Evolutionary conservation across 2,888 invertebrate genomes (phyloP).

Genomic region (Endotricha flammealis): DNA sequence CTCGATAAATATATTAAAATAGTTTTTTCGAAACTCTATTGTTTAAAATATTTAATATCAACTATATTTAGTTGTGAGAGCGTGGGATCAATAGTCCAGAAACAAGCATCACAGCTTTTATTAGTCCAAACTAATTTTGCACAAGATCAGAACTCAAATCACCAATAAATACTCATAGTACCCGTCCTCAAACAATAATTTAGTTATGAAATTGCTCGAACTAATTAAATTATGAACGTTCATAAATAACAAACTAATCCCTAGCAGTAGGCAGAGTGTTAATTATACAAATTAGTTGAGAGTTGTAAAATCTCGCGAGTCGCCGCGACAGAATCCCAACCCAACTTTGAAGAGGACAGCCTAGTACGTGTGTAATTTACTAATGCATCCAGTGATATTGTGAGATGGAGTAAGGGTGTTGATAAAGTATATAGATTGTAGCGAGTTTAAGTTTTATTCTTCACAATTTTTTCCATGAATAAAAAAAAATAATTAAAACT

Average conservation of each 20-base stretch:
- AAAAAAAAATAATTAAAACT: no score
- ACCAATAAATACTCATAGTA: background rate
- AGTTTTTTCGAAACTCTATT: no score
- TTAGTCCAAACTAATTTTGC: no score
- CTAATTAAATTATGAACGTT: constrained; percentile 2
- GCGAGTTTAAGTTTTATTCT: no score
- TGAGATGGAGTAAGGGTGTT: background rate
- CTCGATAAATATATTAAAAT: no score
- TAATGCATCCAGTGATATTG: constrained; percentile 54
- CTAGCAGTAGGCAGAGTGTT: constrained; percentile 29
- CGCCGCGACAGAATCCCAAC: constrained; percentile 62
- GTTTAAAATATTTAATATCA: no score
- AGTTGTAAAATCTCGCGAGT: constrained; percentile 60
- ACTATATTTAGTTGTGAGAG: no score
- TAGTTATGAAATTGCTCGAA: background rate
- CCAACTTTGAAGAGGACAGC: constrained; percentile 60
- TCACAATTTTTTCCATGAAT: no score
- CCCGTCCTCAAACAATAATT: background rate
- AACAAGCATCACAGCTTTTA: no score
- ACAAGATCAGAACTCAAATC: background rate
- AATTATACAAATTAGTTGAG: constrained; percentile 66
- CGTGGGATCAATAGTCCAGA: no score
- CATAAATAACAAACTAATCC: constrained; percentile 28
- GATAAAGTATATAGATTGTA: background rate
- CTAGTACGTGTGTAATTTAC: constrained; percentile 73